Percentiles rank a stretch among this genome's conserved stretches.
Conservation (phyloP, 2,797 vertebrate genomes). For the Centroberyx gerrardi region DNA sequence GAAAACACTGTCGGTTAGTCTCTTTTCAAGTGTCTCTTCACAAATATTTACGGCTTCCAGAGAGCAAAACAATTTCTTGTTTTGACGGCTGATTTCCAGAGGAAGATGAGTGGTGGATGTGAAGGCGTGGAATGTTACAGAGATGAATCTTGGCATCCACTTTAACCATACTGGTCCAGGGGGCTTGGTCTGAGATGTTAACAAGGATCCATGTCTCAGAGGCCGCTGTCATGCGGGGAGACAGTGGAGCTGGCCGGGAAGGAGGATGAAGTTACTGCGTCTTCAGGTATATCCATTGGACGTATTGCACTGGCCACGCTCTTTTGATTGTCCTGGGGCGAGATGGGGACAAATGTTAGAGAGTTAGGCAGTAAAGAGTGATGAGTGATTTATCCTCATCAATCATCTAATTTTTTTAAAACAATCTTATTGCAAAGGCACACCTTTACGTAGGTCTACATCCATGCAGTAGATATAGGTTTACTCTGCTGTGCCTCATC, state of each 20-base stretch:
- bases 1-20: constrained; percentile 23
- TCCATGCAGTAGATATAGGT: too few relatives aligned
- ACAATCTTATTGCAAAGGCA: neutral
- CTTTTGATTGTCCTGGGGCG: constrained; percentile 64
- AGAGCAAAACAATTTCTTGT: constrained; percentile 55
- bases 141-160: constrained; percentile 54
- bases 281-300: constrained; percentile 79
- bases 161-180: constrained; percentile 77
- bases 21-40: constrained; percentile 51
- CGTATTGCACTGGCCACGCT: constrained; percentile 21
- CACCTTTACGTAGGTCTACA: neutral
- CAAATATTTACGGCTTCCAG: constrained; percentile 53
- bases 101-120: constrained; percentile 49
- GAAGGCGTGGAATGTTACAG: constrained; percentile 61
- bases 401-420: neutral
- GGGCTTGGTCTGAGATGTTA: constrained; percentile 51
- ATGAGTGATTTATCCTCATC: neutral
- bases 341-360: constrained; percentile 35
- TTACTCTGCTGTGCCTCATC: too few relatives aligned
- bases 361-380: constrained; percentile 35
- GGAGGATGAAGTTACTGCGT: constrained; percentile 41
- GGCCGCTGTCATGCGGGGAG: constrained; percentile 45
- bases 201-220: constrained; percentile 68
- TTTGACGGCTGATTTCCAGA: constrained; percentile 60
- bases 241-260: constrained; percentile 31